Evolutionary conservation across 2,888 invertebrate genomes (phyloP).

Genomic region (Plagodis pulveraria): DNA sequence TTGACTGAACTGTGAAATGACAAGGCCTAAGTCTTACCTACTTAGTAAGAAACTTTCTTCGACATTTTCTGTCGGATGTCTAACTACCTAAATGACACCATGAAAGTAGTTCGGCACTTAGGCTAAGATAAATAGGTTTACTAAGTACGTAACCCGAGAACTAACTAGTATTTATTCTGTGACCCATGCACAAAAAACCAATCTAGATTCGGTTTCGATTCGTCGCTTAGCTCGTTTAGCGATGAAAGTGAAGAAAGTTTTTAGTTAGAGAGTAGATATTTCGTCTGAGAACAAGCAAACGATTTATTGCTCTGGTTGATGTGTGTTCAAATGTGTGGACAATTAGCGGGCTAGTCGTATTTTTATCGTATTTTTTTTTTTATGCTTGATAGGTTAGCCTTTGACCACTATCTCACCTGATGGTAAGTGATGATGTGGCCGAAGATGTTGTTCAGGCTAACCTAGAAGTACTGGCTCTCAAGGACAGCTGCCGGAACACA

Average conservation of each 20-base stretch:
- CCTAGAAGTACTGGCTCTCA: too few relatives aligned
- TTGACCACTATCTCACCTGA: too few relatives aligned
- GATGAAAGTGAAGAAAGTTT: slow-evolving; percentile 25
- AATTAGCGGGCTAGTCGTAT: slow-evolving; percentile 1
- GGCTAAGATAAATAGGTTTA: too few relatives aligned
- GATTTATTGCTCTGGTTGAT: slow-evolving; percentile 7
- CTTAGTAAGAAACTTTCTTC: slow-evolving; percentile 10
- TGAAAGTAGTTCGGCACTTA: background rate
- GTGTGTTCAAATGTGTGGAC: slow-evolving; percentile 5
- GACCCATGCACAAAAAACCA: slow-evolving; percentile 9
- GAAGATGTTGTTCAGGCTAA: too few relatives aligned
- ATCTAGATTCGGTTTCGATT: slow-evolving; percentile 14
- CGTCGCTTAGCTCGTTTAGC: slow-evolving; percentile 1
- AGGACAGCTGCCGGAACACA: too few relatives aligned
- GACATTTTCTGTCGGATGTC: slow-evolving; percentile 2
- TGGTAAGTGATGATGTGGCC: too few relatives aligned
- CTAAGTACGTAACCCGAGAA: too few relatives aligned
- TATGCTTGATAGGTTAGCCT: too few relatives aligned
- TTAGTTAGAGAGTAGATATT: slow-evolving; percentile 1
- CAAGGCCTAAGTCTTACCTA: background rate
- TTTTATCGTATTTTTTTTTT: too few relatives aligned
- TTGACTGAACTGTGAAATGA: slow-evolving; percentile 15
- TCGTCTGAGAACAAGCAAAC: slow-evolving; percentile 6
- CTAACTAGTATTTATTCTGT: background rate
- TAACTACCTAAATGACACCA: slow-evolving; percentile 10